Conservation (phyloP, 2,797 vertebrate genomes). For the Oceanodroma leucorhoa region DNA sequence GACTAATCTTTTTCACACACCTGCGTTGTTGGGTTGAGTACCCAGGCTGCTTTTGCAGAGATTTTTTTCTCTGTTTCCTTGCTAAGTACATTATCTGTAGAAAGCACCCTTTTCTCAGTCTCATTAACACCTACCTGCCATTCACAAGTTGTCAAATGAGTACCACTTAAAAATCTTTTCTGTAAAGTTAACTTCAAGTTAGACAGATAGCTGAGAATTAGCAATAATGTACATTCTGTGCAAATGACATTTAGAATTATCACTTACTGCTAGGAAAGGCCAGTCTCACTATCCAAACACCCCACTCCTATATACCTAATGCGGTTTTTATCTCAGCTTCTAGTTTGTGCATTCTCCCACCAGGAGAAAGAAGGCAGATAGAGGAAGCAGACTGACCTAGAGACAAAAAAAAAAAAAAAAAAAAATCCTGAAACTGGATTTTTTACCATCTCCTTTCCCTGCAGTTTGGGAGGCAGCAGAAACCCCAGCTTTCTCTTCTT, state of each 20-base stretch:
- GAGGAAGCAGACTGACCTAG: neutral
- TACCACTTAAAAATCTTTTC: neutral
- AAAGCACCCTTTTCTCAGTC: neutral
- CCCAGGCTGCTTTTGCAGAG: neutral
- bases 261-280: neutral
- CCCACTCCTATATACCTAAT: neutral
- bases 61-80: neutral
- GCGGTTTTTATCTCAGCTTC: neutral
- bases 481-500: neutral
- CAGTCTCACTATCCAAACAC: neutral
- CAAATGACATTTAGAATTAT: neutral
- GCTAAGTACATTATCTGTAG: neutral
- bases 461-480: neutral
- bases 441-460: neutral
- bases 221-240: neutral
- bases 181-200: neutral
- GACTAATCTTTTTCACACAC: neutral
- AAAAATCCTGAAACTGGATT: neutral
- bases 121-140: neutral
- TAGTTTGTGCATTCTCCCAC: neutral
- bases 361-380: neutral
- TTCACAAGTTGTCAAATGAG: neutral
- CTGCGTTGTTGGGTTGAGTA: neutral
- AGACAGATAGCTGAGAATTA: neutral
- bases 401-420: too few relatives aligned